phyloP scores from a whole-genome alignment of 2,797 vertebrate species.

The Gobio occitaniae region DNA sequence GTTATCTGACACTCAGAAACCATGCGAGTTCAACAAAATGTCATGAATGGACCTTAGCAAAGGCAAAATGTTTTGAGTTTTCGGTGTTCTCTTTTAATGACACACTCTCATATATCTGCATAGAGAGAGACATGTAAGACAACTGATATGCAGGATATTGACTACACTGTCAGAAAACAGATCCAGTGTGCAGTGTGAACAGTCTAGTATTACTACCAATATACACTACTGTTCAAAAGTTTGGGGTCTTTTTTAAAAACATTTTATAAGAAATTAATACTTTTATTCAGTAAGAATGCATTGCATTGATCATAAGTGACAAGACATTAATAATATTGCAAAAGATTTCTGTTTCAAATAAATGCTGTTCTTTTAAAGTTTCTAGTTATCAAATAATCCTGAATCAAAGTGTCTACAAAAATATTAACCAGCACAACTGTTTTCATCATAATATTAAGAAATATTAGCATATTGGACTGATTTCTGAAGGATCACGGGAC shows the following conservation, averaged over 20 bases:
- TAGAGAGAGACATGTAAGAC: background rate
- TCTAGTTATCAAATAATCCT: background rate
- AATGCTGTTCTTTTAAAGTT: background rate
- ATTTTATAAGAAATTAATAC: too few relatives aligned
- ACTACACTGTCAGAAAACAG: background rate
- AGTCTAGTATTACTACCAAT: background rate
- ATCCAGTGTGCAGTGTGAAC: background rate
- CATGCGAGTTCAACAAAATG: background rate
- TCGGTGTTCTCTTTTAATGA: background rate
- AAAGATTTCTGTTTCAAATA: background rate
- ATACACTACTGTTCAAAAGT: background rate
- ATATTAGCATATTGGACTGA: too few relatives aligned
- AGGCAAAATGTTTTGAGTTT: background rate
- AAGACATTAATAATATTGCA: background rate
- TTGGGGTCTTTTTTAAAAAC: too few relatives aligned
- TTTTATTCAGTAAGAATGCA: background rate
- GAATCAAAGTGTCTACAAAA: background rate
- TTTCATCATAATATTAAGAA: background rate
- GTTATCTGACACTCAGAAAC: background rate
- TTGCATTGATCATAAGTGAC: background rate
- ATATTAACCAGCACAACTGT: background rate
- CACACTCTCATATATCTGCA: background rate
- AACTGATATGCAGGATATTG: slow-evolving; percentile 12
- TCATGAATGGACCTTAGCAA: background rate
- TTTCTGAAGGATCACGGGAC: background rate